Evolutionary conservation across 2,888 invertebrate genomes (phyloP), one percentile per base, ranked within the genome.

Genomic region (Sisyra nigra): DNA sequence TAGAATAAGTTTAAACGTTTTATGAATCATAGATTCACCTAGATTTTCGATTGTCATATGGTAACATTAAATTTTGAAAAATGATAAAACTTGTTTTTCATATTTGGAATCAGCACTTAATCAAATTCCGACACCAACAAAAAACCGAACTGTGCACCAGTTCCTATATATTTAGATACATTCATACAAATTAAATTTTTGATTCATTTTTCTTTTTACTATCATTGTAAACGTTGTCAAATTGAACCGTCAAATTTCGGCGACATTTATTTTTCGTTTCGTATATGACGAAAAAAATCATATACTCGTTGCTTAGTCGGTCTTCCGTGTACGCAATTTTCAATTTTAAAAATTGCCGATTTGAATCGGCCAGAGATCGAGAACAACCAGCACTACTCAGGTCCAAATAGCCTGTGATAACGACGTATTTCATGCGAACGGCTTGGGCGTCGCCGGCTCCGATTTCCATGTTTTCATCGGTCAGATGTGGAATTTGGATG

Each of bases 281-380:
- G 52, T 78, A 79, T 45, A 71, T 63, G 48, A 78, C 66, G 46
- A 66, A 60, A 65, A 74, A 74, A 51, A 78, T 71, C 5, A 69
- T 67, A 51, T 69, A 72, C 52, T 74, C 71, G 14, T 69, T 69
- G 44, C 65, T 53, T 54, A 68, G 67, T 8, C 65, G 66, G 44
- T 69, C 67, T 47, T 66, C 65, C 0, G 69, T 70, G 56, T 75
- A 78, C 19, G 72, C 73, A 11, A 76, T 68, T 57, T 74, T 74
- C 41, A 77, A 56, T 54, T 72, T 76, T 53, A 74, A 75, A 38
- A 71, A 19, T 10, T 34, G 33, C 18, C 10, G 17, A 33, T 34
- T 41, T 5, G 31, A 15, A 24, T 34, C 19, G n/a, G 10, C 8
- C 7, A n/a, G 10, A 10, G 33, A 24, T 24, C 24, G 24, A 24